Evolutionary conservation across 2,888 invertebrate species (phyloP).

Genomic region (Eupithecia subumbrata): DNA sequence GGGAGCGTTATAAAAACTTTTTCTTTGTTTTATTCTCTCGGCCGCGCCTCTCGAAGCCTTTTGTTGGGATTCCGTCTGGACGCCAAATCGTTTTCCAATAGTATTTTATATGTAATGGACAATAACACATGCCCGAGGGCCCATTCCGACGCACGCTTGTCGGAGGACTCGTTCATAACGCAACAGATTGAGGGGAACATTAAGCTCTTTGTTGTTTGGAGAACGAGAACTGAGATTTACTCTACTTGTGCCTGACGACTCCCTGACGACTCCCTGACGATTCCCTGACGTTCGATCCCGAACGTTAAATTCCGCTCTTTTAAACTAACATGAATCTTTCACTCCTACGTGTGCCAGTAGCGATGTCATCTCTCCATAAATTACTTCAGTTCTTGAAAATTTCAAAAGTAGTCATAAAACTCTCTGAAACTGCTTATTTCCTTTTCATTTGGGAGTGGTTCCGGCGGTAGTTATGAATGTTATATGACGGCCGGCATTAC

Average conservation of each 20-base stretch:
- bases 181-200: conserved; percentile 43
- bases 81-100: conserved; percentile 79
- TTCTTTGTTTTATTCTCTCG: conserved; percentile 72
- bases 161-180: conserved; percentile 49
- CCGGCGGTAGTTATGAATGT: conserved; percentile 61
- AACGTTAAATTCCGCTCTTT: background rate
- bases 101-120: conserved; percentile 75
- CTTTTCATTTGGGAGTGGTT: conserved; percentile 58
- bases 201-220: conserved; percentile 34
- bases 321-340: background rate
- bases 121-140: conserved; percentile 68
- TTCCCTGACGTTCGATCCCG: background rate
- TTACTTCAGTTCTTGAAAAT: conserved; percentile 37
- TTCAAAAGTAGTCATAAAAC: conserved; percentile 40
- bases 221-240: conserved; percentile 14
- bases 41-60: conserved; percentile 41
- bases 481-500: conserved; percentile 53
- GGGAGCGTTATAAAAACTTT: conserved; percentile 71
- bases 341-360: conserved; percentile 17
- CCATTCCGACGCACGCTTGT: conserved; percentile 53
- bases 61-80: conserved; percentile 61
- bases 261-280: background rate
- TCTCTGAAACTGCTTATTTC: conserved; percentile 52
- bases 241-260: background rate
- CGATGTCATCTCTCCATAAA: conserved; percentile 41